Percentiles rank a stretch among this genome's conserved stretches.
These are phyloP conservation scores for Sebastes steindachneri DNA, from an alignment of 2,797 vertebrate species.

Conservation along the genomic window DNA sequence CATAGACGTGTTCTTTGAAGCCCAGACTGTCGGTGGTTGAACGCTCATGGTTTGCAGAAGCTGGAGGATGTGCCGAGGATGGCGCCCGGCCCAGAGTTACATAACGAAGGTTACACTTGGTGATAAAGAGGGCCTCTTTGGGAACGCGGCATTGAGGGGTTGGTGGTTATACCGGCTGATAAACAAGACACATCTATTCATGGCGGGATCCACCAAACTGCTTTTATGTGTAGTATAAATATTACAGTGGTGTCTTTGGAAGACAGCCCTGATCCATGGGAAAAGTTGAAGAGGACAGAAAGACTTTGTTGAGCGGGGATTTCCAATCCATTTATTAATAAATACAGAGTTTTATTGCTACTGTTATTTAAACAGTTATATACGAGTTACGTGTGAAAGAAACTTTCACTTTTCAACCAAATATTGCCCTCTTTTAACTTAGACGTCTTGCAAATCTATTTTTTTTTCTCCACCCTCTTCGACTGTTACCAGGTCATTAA, in stretches of 20 bases:
- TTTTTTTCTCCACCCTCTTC: no score
- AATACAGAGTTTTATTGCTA: not conserved
- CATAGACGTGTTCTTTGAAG: not conserved
- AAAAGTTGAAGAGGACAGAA: conserved; percentile 20
- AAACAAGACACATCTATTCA: conserved; percentile 18
- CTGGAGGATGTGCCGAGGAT: not conserved
- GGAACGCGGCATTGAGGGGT: not conserved
- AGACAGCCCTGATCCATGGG: not conserved
- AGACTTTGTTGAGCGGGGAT: conserved; percentile 48
- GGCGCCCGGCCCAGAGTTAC: conserved; percentile 6
- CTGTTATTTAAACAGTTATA: not conserved
- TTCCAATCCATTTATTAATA: conserved; percentile 33
- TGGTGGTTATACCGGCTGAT: conserved; percentile 28
- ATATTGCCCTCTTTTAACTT: not conserved
- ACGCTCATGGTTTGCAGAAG: not conserved
- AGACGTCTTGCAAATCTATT: not conserved
- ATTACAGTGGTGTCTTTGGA: not conserved
- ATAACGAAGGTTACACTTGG: conserved; percentile 29
- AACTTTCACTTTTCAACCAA: not conserved
- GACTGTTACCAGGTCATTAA: no score
- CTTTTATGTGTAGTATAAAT: not conserved
- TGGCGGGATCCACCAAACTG: not conserved
- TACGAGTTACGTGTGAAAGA: not conserved
- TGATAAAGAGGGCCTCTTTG: not conserved
- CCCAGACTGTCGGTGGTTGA: not conserved